phyloP scores from a whole-genome alignment of 2,797 vertebrate species.

The Simalia tracyae region DNA sequence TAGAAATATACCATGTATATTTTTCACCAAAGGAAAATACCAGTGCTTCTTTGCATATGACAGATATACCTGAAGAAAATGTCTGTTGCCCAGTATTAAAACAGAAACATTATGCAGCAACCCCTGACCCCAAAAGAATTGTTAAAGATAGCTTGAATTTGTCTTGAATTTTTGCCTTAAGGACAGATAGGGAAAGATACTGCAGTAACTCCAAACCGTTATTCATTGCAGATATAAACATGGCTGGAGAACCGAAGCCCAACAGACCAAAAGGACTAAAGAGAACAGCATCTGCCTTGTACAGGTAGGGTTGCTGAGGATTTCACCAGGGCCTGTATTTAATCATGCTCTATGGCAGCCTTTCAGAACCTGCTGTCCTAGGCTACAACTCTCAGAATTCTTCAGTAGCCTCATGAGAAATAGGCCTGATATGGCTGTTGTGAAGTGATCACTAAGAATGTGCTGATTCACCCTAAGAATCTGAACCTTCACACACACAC shows the following conservation, averaged over 20 bases:
- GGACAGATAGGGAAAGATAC: background rate
- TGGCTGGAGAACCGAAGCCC: constrained; percentile 93
- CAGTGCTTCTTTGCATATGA: background rate
- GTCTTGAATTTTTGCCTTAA: background rate
- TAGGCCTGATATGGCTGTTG: background rate
- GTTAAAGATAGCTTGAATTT: background rate
- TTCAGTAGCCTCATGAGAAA: background rate
- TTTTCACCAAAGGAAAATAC: background rate
- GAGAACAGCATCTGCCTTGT: constrained; percentile 84
- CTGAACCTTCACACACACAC: no score
- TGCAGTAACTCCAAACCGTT: constrained; percentile 27
- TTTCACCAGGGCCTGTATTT: background rate
- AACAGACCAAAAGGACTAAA: constrained; percentile 89
- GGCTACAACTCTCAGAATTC: background rate
- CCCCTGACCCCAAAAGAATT: background rate
- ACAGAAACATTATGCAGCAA: background rate
- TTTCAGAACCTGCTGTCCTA: background rate
- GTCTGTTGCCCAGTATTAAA: background rate
- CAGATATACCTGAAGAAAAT: background rate
- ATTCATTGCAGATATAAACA: constrained; percentile 86
- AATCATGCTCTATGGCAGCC: background rate
- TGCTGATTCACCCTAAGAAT: no score
- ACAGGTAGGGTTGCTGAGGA: constrained; percentile 79
- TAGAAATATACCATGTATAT: background rate
- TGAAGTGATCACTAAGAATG: no score